Evolutionary conservation across 2,113 vertebrate species (phyloP).

Genomic region (Meleagris gallopavo): DNA sequence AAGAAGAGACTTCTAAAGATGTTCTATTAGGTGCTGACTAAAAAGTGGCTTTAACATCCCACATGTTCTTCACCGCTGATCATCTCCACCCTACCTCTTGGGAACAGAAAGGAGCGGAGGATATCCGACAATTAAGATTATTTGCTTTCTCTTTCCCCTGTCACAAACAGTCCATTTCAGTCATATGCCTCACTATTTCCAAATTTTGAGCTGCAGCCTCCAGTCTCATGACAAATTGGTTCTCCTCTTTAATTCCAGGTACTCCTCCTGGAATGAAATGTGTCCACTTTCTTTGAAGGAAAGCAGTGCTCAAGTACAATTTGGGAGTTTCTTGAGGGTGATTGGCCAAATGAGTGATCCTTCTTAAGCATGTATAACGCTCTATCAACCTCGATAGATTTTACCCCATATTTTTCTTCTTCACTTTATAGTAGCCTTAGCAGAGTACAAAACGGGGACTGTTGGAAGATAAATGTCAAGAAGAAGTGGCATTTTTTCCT

Average conservation of each 20-base stretch:
- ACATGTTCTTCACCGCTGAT: not conserved
- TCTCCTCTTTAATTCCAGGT: not conserved
- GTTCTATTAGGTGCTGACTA: conserved; percentile 9
- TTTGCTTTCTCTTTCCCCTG: not conserved
- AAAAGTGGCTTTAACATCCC: conserved; percentile 22
- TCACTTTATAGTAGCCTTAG: not conserved
- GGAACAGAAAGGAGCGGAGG: not conserved
- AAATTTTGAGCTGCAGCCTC: not conserved
- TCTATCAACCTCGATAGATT: not conserved
- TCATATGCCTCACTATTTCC: not conserved
- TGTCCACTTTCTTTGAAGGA: not conserved
- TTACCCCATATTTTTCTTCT: not conserved
- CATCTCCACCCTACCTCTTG: not conserved
- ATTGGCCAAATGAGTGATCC: not conserved
- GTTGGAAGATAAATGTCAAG: not conserved
- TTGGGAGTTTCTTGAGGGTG: not conserved
- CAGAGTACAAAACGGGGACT: not conserved
- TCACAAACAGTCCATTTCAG: not conserved
- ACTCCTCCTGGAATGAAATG: not conserved
- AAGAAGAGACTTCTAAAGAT: conserved; percentile 21
- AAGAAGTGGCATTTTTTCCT: not conserved
- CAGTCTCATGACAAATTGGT: not conserved
- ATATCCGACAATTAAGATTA: not conserved
- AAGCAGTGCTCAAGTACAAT: not conserved
- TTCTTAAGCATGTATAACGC: not conserved